A percentile compares a stretch with the other conserved stretches of the same genome.
phyloP scores from a whole-genome alignment of 1,140 invertebrate species.

The Bombus turneri region DNA sequence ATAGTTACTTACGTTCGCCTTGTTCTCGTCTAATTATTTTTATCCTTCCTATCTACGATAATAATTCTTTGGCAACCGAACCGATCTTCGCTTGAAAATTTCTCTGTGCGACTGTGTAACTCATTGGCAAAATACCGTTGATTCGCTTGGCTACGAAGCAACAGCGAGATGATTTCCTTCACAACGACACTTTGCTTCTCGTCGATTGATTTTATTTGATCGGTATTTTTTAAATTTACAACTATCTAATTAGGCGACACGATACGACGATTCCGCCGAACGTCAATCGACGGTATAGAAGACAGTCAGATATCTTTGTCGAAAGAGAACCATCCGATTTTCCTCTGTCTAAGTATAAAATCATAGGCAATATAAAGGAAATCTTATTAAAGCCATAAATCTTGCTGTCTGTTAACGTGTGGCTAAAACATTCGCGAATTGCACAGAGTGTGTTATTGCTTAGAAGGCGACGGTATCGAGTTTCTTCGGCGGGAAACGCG shows the following conservation, averaged over 20 bases:
- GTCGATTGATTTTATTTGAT: too few species aligned
- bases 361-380: accelerated
- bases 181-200: too few species aligned
- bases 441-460: neutral
- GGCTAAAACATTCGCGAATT: neutral
- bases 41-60: neutral
- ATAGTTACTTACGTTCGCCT: neutral
- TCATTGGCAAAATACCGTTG: neutral
- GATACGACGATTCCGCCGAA: too few species aligned
- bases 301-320: too few species aligned
- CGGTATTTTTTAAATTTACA: too few species aligned
- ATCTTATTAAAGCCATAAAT: neutral
- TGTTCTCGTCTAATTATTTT: neutral
- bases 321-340: too few species aligned
- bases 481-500: conserved; percentile 4
- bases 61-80: neutral
- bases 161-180: neutral
- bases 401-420: neutral
- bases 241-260: too few species aligned
- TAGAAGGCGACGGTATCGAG: neutral
- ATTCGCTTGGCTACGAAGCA: neutral
- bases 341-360: too few species aligned
- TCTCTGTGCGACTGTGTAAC: neutral
- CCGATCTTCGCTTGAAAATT: neutral
- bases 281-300: too few species aligned